Percentiles rank a stretch among this genome's conserved stretches.
Conservation (phyloP, 2,797 vertebrate genomes). For the Monodelphis domestica region DNA sequence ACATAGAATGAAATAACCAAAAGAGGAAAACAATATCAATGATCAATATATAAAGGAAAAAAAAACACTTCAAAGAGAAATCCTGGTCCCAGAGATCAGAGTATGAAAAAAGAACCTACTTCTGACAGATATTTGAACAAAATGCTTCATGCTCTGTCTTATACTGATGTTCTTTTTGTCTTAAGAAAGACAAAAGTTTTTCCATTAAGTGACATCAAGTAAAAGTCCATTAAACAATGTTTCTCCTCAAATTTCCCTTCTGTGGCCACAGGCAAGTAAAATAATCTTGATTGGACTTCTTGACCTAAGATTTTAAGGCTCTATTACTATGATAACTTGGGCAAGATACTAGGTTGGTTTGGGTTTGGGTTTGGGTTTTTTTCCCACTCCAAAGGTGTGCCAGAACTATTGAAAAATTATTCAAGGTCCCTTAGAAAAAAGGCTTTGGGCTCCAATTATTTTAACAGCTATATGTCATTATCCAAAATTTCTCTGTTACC, state of each 20-base stretch:
- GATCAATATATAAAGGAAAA: background rate
- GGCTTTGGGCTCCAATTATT: background rate
- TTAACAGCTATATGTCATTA: background rate
- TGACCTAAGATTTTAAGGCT: background rate
- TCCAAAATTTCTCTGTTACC: background rate
- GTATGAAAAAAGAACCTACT: background rate
- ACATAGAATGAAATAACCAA: background rate
- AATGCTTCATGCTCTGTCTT: background rate
- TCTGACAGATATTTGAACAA: background rate
- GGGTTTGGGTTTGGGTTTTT: no score
- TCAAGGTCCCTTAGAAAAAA: background rate
- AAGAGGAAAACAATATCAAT: background rate
- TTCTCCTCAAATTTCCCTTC: background rate
- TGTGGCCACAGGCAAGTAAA: background rate
- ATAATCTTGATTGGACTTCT: background rate
- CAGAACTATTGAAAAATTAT: background rate
- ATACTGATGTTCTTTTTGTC: background rate
- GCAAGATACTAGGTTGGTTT: background rate
- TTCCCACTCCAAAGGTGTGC: background rate
- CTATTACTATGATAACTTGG: background rate
- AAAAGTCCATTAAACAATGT: background rate
- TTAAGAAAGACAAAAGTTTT: background rate
- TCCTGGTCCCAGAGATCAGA: background rate
- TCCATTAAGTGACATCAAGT: background rate
- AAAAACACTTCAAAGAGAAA: background rate